These are phyloP conservation scores for Dynastes grantii DNA, from an alignment of 2,888 invertebrate genomes.

Conservation along the genomic window DNA sequence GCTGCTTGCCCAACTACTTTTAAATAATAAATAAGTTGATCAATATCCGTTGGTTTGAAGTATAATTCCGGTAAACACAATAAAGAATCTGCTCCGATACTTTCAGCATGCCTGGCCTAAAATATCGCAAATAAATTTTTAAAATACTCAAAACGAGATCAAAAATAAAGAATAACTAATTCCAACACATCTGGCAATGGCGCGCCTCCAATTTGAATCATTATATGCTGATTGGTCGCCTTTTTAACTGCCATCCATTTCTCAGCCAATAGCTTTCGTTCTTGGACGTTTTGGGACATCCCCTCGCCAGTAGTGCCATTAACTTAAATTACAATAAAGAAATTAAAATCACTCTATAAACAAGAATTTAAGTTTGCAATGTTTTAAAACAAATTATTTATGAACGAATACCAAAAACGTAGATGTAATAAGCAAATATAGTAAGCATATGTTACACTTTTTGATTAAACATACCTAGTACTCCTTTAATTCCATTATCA, in stretches of 20 bases:
- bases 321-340: slow-evolving; percentile 71
- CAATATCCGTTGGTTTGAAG: slow-evolving; percentile 78
- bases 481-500: slow-evolving; percentile 76
- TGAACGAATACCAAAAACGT: too few relatives aligned
- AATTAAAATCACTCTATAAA: too few relatives aligned
- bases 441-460: too few relatives aligned
- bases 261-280: slow-evolving; percentile 79
- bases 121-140: neutral
- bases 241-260: slow-evolving; percentile 77
- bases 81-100: slow-evolving; percentile 78
- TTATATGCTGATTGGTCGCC: slow-evolving; percentile 74
- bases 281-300: slow-evolving; percentile 76
- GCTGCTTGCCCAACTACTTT: slow-evolving; percentile 80
- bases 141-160: slow-evolving; percentile 17
- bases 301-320: slow-evolving; percentile 89
- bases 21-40: slow-evolving; percentile 79
- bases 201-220: slow-evolving; percentile 83
- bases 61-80: slow-evolving; percentile 85
- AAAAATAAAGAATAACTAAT: slow-evolving; percentile 70
- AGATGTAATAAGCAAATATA: too few relatives aligned
- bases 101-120: slow-evolving; percentile 81
- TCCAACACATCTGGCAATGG: slow-evolving; percentile 80
- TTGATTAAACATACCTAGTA: slow-evolving; percentile 75
- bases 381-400: too few relatives aligned
- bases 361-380: too few relatives aligned